Percentiles rank a stretch among this genome's conserved stretches.
Conservation (phyloP, 2,888 invertebrate species). For the Ichneumoninae sp. region DNA sequence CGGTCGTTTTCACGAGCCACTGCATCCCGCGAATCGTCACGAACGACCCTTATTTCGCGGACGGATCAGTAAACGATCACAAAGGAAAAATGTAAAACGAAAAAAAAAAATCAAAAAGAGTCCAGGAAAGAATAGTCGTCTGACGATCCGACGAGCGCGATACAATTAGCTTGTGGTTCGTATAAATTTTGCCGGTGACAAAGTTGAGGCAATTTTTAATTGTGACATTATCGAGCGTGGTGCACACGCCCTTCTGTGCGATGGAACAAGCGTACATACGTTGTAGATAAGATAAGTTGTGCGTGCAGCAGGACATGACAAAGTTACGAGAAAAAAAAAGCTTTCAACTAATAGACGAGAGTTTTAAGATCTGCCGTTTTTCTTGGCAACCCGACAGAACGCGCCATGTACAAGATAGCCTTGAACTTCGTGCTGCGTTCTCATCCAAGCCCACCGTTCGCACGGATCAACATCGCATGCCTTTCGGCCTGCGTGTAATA, state of each 20-base stretch:
- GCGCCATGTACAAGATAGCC: conserved; percentile 68
- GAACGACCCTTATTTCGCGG: conserved; percentile 39
- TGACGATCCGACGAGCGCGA: not conserved
- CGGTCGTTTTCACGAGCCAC: conserved; percentile 52
- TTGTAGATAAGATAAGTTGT: not conserved
- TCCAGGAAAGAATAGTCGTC: conserved; percentile 7
- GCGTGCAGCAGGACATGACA: not conserved
- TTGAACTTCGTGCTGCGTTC: conserved; percentile 74
- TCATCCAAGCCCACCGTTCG: conserved; percentile 3
- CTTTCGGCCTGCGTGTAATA: conserved; percentile 28
- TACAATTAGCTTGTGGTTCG: not conserved
- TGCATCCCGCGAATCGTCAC: conserved; percentile 37
- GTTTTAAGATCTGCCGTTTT: not conserved
- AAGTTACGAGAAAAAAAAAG: not conserved
- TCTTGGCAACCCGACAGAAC: not conserved
- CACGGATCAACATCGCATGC: conserved; percentile 7
- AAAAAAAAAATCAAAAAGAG: conserved; percentile 28
- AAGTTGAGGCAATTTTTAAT: not conserved
- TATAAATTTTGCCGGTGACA: not conserved
- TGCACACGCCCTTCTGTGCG: not conserved
- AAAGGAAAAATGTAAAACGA: not conserved
- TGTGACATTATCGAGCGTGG: not conserved
- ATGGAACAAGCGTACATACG: not conserved
- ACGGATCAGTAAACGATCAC: conserved; percentile 29
- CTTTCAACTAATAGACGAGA: not conserved